Evolutionary conservation across 2,888 invertebrate genomes (phyloP).

Genomic region (Drosophila glabriapex): DNA sequence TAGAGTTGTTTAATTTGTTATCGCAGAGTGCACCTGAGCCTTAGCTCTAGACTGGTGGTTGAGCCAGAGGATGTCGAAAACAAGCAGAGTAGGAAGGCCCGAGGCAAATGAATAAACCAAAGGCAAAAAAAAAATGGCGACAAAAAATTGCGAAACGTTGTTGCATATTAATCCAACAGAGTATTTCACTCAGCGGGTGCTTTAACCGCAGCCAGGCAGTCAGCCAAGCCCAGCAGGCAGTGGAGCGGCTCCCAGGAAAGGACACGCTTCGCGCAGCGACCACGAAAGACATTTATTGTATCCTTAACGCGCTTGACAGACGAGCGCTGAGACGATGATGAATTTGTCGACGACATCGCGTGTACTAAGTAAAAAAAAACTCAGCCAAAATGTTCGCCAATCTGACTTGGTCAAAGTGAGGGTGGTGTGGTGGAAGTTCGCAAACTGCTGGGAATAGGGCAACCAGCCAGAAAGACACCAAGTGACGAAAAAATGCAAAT

Average conservation of each 20-base stretch:
- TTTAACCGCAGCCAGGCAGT: slow-evolving; percentile 43
- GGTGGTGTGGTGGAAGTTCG: background rate
- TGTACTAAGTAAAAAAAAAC: slow-evolving; percentile 34
- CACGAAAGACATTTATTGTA: slow-evolving; percentile 80
- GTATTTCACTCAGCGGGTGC: slow-evolving; percentile 74
- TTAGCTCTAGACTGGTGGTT: slow-evolving; percentile 24
- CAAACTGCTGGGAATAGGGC: slow-evolving; percentile 43
- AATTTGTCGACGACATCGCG: slow-evolving; percentile 65
- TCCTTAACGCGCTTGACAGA: slow-evolving; percentile 79
- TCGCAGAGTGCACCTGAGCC: slow-evolving; percentile 76
- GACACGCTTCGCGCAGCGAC: slow-evolving; percentile 49
- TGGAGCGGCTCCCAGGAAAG: slow-evolving; percentile 32
- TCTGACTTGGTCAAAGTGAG: background rate
- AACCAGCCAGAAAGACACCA: slow-evolving; percentile 55
- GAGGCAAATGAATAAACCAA: slow-evolving; percentile 76
- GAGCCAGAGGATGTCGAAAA: slow-evolving; percentile 24
- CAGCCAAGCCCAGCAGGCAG: slow-evolving; percentile 4
- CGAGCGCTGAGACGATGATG: slow-evolving; percentile 81
- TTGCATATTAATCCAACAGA: slow-evolving; percentile 80
- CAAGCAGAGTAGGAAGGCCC: slow-evolving; percentile 27
- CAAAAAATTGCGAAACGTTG: slow-evolving; percentile 74
- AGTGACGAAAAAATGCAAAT: slow-evolving; percentile 78
- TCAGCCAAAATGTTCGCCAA: slow-evolving; percentile 37
- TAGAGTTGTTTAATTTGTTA: slow-evolving; percentile 80
- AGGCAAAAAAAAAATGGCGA: slow-evolving; percentile 49